A percentile compares a stretch with the other conserved stretches of the same genome.
phyloP scores from a whole-genome alignment of 2,113 vertebrate genomes.

The Crotalus helleri region DNA sequence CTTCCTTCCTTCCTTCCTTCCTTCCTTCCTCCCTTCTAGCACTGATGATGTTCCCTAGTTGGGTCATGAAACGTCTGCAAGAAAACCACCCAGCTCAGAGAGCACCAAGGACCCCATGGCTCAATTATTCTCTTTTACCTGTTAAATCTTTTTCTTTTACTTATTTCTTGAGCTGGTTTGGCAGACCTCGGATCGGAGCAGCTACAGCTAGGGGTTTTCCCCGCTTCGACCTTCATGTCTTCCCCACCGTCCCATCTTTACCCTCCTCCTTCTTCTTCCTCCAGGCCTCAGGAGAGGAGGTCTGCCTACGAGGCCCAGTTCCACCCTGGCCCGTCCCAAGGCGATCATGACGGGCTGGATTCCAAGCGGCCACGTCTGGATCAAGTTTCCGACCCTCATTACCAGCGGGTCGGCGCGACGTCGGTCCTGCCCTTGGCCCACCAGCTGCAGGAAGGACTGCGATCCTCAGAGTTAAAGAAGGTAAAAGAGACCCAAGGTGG shows the following conservation, averaged over 20 bases:
- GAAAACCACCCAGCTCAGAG: not conserved
- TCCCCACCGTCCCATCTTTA: not conserved
- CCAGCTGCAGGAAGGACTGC: constrained; percentile 84
- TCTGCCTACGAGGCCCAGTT: constrained; percentile 92
- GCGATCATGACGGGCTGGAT: constrained; percentile 87
- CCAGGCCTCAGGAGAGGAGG: constrained; percentile 92
- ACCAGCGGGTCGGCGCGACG: constrained; percentile 76
- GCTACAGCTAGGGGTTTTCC: not conserved
- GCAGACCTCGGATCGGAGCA: not conserved
- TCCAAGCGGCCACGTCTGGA: constrained; percentile 91
- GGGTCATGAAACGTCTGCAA: not conserved
- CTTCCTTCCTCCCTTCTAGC: too few relatives aligned
- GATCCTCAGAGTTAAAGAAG: constrained; percentile 90
- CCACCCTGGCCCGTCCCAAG: constrained; percentile 76
- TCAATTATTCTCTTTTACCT: not conserved
- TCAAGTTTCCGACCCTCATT: constrained; percentile 83
- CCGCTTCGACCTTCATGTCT: fast-evolving
- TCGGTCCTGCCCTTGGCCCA: constrained; percentile 81
- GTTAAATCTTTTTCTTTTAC: not conserved
- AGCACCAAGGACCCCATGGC: not conserved
- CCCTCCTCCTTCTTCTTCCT: constrained; percentile 5
- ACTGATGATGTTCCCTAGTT: too few relatives aligned
- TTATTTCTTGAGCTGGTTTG: not conserved
- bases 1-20: too few relatives aligned
- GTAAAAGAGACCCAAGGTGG: constrained; percentile 58